phyloP scores from a whole-genome alignment of 2,888 invertebrate genomes.

The Harmothoe impar region DNA sequence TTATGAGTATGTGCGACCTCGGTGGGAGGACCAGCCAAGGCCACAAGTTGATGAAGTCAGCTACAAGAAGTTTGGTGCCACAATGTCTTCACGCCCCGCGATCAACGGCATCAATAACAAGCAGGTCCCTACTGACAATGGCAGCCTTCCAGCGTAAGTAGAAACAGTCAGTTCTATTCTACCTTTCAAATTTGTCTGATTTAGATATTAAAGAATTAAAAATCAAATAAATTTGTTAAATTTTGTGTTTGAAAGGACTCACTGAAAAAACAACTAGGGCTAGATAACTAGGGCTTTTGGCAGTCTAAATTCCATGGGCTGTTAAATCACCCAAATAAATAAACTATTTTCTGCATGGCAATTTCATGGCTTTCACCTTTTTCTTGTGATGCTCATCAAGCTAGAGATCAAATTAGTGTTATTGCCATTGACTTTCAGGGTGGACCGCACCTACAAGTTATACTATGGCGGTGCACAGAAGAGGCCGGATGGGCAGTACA shows the following conservation, averaged over 20 bases:
- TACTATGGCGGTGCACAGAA: constrained; percentile 85
- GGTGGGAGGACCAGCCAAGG: constrained; percentile 76
- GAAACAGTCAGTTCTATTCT: background rate
- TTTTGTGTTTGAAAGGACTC: background rate
- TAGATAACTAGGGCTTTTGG: too few species aligned
- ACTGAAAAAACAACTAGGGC: too few species aligned
- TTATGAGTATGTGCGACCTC: constrained; percentile 81
- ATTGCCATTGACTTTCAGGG: constrained; percentile 75
- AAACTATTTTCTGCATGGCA: too few species aligned
- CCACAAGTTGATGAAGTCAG: constrained; percentile 72
- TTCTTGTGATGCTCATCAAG: too few species aligned
- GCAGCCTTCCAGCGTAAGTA: background rate
- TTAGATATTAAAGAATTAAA: too few species aligned
- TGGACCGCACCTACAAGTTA: constrained; percentile 84
- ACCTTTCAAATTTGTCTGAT: too few species aligned
- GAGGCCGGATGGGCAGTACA: constrained; percentile 83
- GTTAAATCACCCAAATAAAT: too few species aligned
- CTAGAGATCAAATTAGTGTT: too few species aligned
- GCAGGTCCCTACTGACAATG: background rate
- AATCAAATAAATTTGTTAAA: too few species aligned
- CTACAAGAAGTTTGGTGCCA: constrained; percentile 80
- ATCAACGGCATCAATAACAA: constrained; percentile 62
- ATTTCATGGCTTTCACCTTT: too few species aligned
- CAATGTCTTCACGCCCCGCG: constrained; percentile 74
- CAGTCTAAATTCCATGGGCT: too few species aligned